These are phyloP conservation scores for Clitarchus hookeri DNA, from an alignment of 2,888 invertebrate species.

Conservation along the genomic window DNA sequence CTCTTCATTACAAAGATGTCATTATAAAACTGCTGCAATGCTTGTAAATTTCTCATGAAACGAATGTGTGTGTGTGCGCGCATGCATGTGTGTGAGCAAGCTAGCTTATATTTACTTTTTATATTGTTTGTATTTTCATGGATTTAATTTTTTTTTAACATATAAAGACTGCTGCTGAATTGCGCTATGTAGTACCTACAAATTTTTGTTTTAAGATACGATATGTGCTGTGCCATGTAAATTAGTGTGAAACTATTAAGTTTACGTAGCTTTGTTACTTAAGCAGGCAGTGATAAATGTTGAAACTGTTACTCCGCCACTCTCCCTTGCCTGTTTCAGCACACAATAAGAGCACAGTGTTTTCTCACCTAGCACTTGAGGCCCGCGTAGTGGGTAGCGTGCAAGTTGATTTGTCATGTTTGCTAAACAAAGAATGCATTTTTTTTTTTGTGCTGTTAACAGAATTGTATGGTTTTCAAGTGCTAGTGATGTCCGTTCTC, in stretches of 20 bases:
- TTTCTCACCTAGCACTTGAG: neutral
- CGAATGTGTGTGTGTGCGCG: too few species aligned
- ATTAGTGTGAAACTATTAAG: neutral
- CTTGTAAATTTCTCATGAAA: too few species aligned
- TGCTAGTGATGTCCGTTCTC: too few species aligned
- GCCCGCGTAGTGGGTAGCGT: too few species aligned
- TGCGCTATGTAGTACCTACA: neutral
- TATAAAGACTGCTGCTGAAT: neutral
- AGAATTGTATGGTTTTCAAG: too few species aligned
- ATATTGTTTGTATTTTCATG: neutral
- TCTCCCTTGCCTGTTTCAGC: neutral
- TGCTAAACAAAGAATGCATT: too few species aligned
- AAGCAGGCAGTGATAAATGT: neutral
- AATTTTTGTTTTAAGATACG: neutral
- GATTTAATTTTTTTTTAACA: neutral
- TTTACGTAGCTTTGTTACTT: neutral
- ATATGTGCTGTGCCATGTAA: neutral
- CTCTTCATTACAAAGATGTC: too few species aligned
- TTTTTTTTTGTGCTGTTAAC: too few species aligned
- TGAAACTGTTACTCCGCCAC: neutral
- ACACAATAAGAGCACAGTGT: neutral
- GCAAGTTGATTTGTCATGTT: too few species aligned
- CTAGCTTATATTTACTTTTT: neutral
- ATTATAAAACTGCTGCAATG: too few species aligned
- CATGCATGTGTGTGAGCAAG: too few species aligned